Conservation (phyloP, 2,888 invertebrate genomes). For the Coenonympha glycerion region DNA sequence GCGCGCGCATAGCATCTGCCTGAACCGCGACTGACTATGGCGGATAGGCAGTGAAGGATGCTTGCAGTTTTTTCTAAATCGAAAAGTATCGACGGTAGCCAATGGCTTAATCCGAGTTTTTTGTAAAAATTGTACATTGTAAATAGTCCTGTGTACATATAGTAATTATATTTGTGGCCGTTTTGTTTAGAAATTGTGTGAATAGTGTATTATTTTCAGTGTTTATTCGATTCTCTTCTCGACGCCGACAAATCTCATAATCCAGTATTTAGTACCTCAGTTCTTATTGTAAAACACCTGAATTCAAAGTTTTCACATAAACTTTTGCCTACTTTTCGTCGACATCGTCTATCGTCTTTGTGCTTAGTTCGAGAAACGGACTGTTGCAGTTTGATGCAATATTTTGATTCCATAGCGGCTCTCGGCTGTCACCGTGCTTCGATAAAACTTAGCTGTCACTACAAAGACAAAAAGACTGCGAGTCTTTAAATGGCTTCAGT, state of each 20-base stretch:
- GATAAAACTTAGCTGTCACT: constrained; percentile 63
- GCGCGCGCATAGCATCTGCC: constrained; percentile 75
- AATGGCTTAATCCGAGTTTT: constrained; percentile 80
- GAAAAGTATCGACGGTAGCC: constrained; percentile 79
- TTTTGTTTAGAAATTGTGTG: constrained; percentile 78
- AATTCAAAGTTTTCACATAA: constrained; percentile 38
- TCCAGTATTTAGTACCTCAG: constrained; percentile 64
- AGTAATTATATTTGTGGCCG: constrained; percentile 81
- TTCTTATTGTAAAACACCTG: constrained; percentile 51
- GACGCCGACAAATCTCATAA: constrained; percentile 75
- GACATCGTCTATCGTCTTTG: constrained; percentile 64
- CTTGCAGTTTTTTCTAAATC: constrained; percentile 74
- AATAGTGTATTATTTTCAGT: constrained; percentile 78
- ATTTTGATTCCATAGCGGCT: constrained; percentile 68
- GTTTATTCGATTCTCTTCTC: constrained; percentile 77
- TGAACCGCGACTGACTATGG: constrained; percentile 73
- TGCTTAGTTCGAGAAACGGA: constrained; percentile 74
- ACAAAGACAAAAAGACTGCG: constrained; percentile 58
- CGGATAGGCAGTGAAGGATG: constrained; percentile 74
- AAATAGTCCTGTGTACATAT: constrained; percentile 84
- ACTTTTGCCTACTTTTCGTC: constrained; percentile 38
- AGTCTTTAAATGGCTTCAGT: constrained; percentile 49
- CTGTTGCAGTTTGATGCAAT: constrained; percentile 73
- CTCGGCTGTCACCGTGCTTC: constrained; percentile 71
- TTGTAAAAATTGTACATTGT: constrained; percentile 82